These are phyloP conservation scores for Leptinotarsa defecta DNA, from an alignment of 1,140 invertebrate species.

Conservation along the genomic window DNA sequence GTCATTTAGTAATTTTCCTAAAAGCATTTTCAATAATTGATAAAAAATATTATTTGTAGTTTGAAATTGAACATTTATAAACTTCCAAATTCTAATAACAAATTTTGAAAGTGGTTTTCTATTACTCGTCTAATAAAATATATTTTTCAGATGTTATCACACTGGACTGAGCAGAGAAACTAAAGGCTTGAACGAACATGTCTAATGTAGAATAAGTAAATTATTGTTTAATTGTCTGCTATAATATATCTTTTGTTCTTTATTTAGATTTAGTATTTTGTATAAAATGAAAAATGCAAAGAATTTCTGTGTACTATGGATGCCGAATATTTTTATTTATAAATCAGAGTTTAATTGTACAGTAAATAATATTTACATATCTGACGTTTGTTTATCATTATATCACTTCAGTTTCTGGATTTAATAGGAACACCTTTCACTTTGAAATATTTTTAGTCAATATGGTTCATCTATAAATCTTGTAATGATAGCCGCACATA, in stretches of 20 bases:
- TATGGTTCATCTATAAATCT: slow-evolving; percentile 11
- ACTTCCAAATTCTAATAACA: too few relatives aligned
- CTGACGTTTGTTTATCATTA: too few relatives aligned
- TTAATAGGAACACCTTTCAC: too few relatives aligned
- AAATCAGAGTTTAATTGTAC: not conserved
- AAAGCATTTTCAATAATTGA: too few relatives aligned
- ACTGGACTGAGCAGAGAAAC: not conserved
- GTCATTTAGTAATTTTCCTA: too few relatives aligned
- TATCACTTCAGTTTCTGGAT: too few relatives aligned
- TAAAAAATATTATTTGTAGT: too few relatives aligned
- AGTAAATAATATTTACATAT: not conserved
- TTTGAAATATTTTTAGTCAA: not conserved
- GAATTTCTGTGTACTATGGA: not conserved
- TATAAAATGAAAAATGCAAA: not conserved
- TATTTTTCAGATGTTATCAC: slow-evolving; percentile 12
- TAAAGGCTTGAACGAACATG: not conserved
- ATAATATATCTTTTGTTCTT: not conserved
- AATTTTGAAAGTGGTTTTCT: too few relatives aligned
- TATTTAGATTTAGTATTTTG: not conserved
- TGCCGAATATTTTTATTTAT: not conserved
- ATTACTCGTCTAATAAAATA: too few relatives aligned
- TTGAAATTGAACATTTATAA: too few relatives aligned
- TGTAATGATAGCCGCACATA: slow-evolving; percentile 21
- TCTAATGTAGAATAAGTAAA: not conserved
- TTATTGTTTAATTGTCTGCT: not conserved